phyloP scores from a whole-genome alignment of 2,888 invertebrate genomes.

The Aromia moschata region DNA sequence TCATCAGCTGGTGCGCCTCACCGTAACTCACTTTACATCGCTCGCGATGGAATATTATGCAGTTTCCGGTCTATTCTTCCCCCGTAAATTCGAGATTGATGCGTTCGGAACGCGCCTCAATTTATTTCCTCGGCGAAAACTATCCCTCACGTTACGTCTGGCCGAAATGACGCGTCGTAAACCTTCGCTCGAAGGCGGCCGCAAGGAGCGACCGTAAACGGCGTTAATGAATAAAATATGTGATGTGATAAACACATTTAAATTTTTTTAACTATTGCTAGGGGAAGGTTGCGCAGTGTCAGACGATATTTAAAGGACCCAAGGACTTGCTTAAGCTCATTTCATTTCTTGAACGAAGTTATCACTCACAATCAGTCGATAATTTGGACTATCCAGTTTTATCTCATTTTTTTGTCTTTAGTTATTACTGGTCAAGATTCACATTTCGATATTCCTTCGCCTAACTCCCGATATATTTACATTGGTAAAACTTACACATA shows the following conservation, averaged over 20 bases:
- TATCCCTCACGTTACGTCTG: not conserved
- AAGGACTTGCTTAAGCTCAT: too few species aligned
- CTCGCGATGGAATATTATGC: constrained; percentile 33
- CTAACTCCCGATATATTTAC: too few species aligned
- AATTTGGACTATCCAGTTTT: too few species aligned
- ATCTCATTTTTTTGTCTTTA: too few species aligned
- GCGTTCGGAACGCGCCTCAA: constrained; percentile 15
- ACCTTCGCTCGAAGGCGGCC: not conserved
- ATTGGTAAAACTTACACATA: too few species aligned
- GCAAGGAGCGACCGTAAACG: not conserved
- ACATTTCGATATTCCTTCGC: too few species aligned
- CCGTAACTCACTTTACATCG: constrained; percentile 33
- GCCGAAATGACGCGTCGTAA: constrained; percentile 14
- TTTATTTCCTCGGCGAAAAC: constrained; percentile 13
- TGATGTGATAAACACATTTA: not conserved
- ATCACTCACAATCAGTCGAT: too few species aligned
- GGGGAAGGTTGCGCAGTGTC: too few species aligned
- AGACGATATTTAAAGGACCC: too few species aligned
- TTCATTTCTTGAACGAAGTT: too few species aligned
- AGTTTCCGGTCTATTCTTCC: constrained; percentile 29
- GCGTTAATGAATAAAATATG: constrained; percentile 10
- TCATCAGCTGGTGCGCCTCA: constrained; percentile 23
- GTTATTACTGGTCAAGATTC: too few species aligned
- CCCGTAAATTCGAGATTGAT: constrained; percentile 27
- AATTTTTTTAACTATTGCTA: too few species aligned